phyloP scores from a whole-genome alignment of 2,797 vertebrate genomes.

The Petrocephalus schoutedeni region DNA sequence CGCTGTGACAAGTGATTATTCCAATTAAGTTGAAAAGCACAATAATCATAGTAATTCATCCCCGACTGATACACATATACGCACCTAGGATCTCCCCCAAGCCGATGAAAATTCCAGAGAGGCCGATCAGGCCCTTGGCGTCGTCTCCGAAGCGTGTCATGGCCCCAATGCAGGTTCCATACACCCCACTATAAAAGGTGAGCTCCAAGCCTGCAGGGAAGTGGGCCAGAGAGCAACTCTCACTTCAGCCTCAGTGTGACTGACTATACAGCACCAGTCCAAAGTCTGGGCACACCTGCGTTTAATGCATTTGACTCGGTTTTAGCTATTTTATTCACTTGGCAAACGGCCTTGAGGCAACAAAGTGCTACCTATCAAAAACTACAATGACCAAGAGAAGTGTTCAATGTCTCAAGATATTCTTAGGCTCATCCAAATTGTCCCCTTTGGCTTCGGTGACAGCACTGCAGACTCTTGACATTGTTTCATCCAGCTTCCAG shows the following conservation, averaged over 20 bases:
- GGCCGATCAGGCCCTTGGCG: constrained; percentile 88
- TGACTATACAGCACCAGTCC: neutral
- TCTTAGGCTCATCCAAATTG: neutral
- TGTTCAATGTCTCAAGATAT: neutral
- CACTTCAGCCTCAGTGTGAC: neutral
- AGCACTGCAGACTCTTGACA: neutral
- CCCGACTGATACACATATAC: constrained; percentile 18
- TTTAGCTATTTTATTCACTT: neutral
- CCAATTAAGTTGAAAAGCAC: neutral
- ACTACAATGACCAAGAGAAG: neutral
- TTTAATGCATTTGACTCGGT: neutral
- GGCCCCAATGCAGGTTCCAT: constrained; percentile 90
- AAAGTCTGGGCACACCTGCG: neutral
- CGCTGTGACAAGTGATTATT: neutral
- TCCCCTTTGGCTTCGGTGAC: neutral
- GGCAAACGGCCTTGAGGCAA: neutral
- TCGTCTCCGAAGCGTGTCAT: constrained; percentile 79
- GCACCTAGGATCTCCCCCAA: constrained; percentile 90
- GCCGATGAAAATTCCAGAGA: constrained; percentile 93
- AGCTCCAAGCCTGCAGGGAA: constrained; percentile 78
- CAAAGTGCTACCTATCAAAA: neutral
- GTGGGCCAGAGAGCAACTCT: neutral
- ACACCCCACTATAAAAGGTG: constrained; percentile 94
- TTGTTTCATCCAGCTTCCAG: neutral
- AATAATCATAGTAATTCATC: neutral